Conservation (phyloP, 1,140 invertebrate genomes). For the Maconellicoccus hirsutus region DNA sequence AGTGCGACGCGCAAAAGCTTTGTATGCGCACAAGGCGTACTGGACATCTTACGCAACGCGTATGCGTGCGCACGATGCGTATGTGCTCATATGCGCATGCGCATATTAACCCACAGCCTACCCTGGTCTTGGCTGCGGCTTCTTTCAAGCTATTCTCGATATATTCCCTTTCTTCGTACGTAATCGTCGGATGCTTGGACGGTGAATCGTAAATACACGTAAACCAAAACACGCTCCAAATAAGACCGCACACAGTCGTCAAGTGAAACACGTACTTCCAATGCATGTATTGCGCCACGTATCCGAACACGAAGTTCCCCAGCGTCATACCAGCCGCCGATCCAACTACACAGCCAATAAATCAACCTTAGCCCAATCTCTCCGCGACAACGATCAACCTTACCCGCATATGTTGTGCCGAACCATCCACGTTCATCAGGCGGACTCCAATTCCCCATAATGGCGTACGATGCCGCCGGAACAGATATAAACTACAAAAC, state of each 20-base stretch:
- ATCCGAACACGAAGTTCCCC: slow-evolving; percentile 53
- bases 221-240: slow-evolving; percentile 51
- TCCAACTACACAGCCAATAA: neutral
- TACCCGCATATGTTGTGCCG: no score
- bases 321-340: slow-evolving; percentile 52
- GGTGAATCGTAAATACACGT: slow-evolving; percentile 19
- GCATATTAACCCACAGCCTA: no score
- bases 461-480: neutral
- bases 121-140: neutral
- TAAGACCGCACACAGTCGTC: slow-evolving; percentile 47
- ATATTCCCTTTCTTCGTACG: slow-evolving; percentile 13
- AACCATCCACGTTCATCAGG: neutral
- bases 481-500: neutral
- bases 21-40: no score
- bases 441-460: slow-evolving; percentile 2
- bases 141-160: slow-evolving; percentile 11
- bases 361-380: no score
- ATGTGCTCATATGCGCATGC: no score
- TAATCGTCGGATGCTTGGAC: slow-evolving; percentile 7
- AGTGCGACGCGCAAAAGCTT: no score
- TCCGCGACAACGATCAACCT: no score
- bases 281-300: slow-evolving; percentile 46
- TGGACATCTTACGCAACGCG: no score
- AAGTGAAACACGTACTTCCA: slow-evolving; percentile 68
- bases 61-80: no score